Evolutionary conservation across 1,140 invertebrate genomes (phyloP), one percentile per base, ranked within the genome.

Genomic region (Antheraea pernyi): DNA sequence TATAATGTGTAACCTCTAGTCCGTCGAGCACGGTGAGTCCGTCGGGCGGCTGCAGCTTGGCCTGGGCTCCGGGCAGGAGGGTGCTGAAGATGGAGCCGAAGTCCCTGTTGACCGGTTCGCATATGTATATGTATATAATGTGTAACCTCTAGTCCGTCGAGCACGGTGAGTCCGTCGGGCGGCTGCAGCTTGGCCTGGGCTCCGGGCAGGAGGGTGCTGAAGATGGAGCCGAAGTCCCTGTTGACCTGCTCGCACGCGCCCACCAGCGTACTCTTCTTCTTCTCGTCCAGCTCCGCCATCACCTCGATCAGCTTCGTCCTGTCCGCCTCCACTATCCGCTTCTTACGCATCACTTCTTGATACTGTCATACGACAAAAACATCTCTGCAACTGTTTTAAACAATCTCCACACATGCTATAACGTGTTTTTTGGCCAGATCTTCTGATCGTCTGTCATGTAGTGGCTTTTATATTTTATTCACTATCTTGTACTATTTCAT

Each of bases 51-150:
- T 95, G 94, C 3, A 99, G 93, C 87, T 97, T 96, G 0, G 98
- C 98, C 73, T 96, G 93, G 0, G 98, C 96, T 10, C 98, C 98
- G 11, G 98, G 98, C 66, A 99, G 92, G 61, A 99, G 93, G 0
- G 96, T 97, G 71, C 95, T 95, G 88, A 99, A 99, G 83, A 99
- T 99, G 0, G 97, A 97, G n/a, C 97, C 98, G 93, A 99, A 99
- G 93, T 99, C 98, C 83, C 95, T 93, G 74, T 97, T 97, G 0
- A 98, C 96, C 83, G 97, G 95, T 77, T 96, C 94, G 94, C 97
- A 98, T 30, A 30, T 30, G 58, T 59, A 19, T 19, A 59, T 59
- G 58, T 16, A 59, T 19, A 59, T 8, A 2, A 16, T 4, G 63
- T 53, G 7, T 13, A 59, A 97, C 96, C 93, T 99, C 98, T 0